Evolutionary conservation across 2,797 vertebrate genomes (phyloP).

Genomic region (Syngnathus acus): DNA sequence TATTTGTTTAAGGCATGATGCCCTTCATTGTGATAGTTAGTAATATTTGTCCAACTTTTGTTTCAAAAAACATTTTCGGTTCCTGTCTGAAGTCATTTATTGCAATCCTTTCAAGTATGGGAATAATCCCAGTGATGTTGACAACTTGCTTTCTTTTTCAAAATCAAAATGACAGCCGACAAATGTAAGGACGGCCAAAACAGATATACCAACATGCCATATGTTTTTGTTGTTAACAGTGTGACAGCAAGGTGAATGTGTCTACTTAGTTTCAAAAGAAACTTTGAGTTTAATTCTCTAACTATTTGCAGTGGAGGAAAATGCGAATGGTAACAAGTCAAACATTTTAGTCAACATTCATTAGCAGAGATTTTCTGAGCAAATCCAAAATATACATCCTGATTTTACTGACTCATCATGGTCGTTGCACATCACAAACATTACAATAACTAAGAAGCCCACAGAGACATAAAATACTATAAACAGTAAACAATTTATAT

Average conservation of each 20-base stretch:
- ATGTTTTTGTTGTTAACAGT: background rate
- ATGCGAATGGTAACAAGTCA: background rate
- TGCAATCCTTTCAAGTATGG: background rate
- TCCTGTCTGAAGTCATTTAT: background rate
- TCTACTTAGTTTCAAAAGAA: background rate
- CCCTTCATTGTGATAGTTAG: background rate
- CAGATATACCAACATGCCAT: no score
- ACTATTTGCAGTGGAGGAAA: background rate
- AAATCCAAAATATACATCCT: background rate
- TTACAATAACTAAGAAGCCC: no score
- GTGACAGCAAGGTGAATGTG: background rate
- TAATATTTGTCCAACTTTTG: constrained; percentile 1
- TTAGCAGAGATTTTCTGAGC: no score
- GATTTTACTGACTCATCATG: no score
- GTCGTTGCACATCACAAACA: no score
- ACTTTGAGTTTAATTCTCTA: background rate
- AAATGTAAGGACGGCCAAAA: background rate
- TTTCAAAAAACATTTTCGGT: background rate
- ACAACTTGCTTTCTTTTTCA: constrained; percentile 2
- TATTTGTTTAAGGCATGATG: background rate
- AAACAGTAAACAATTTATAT: no score
- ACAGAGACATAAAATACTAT: no score
- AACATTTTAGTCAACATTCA: background rate
- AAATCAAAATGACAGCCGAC: constrained; percentile 1
- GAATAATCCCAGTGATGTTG: background rate